Evolutionary conservation across 2,113 vertebrate species (phyloP), one percentile per base, ranked within the genome.

Genomic region (Alethe castanea): DNA sequence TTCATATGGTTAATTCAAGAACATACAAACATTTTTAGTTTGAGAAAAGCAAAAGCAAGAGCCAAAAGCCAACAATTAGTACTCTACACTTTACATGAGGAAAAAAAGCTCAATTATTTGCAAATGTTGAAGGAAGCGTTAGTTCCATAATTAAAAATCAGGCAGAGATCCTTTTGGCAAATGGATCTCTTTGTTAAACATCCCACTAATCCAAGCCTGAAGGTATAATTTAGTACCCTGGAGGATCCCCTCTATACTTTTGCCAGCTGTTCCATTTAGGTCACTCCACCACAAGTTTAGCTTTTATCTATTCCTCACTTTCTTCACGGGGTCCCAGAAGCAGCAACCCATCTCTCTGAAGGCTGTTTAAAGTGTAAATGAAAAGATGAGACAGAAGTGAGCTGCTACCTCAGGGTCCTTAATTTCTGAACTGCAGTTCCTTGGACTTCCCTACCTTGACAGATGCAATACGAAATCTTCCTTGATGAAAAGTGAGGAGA

Each of bases 111-210:
- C 48, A 95, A 57, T 84, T 95, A 94, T 95, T 96, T 96, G 96
- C 45, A 92, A 91, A 92, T 88, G 86, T 86, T 86, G 54, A 88
- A 76, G 65, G 50, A 92, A 95, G 52, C n/a, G 35, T 36, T 89
- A 74, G 83, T 83, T 84, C 52, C 81, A 57, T 71, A 91, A 97
- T 96, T 98, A 97, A 96, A 95, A 97, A 97, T 91, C 96, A 96
- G 95, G 89, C 94, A 96, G 88, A 91, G 82, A 96, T 97, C 92
- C 86, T 95, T 88, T 94, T 38, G 96, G 91, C 95, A 97, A 97
- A 97, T 90, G 94, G 94, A 96, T 96, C 79, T 95, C 94, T 97
- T 97, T 97, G 94, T 97, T 97, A 95, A 98, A 97, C 92, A 97
- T 95, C 69, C 77, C 95, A 91, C 90, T 97, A 96, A 97, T 96